Base-by-base conservation (phyloP, 2,113 vertebrate genomes). In the Engraulis encrasicolus region DNA sequence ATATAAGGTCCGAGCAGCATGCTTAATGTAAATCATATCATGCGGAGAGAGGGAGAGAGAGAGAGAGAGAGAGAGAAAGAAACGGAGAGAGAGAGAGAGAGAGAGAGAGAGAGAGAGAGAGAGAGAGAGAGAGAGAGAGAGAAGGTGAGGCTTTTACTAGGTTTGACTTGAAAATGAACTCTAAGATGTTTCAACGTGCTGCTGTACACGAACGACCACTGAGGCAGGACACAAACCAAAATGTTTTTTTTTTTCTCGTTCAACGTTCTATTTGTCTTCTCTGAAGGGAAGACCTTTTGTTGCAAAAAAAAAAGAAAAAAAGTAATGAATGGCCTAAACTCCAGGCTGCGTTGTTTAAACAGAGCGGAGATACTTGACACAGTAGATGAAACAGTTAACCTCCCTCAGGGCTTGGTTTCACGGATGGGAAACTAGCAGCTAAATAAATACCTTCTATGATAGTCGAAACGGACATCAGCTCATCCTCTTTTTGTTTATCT, bases 401-500 rank as follows among this genome's bases (percentile, higher is more conserved):
- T 91, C 90, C 89, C 92, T 34, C n/a, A 77, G 88, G 91, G 82
- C 45, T 74, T 88, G 27, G 80, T 86, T 86, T 90, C 84, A 82
- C 87, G 90, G 90, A 91, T 92, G 90, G 92, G 92, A 94, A 93
- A 92, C 92, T 89, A 93, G 91, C 90, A 89, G 81, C 90, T 92
- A 92, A 93, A 93, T 91, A 94, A 94, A 94, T 91, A 92, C 84
- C 83, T 90, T 87, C 87, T 87, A 91, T 91, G 83, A 66, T 85
- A 66, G 86, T 85, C 91, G n/a, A 93, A 94, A 90, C 91, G 89
- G 90, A 92, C 92, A 90, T 88, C 85, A 92, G 89, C 87, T 91
- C 90, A 87, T 91, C 89, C 89, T 91, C 90, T 91, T 88, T 86
- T 93, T 93, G 91, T 95, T 94, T 92, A 93, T 92, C 89, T 89